Evolutionary conservation across 2,888 invertebrate species (phyloP), one percentile per base, ranked within the genome.

Genomic region (Rotaria magnacalcarata): DNA sequence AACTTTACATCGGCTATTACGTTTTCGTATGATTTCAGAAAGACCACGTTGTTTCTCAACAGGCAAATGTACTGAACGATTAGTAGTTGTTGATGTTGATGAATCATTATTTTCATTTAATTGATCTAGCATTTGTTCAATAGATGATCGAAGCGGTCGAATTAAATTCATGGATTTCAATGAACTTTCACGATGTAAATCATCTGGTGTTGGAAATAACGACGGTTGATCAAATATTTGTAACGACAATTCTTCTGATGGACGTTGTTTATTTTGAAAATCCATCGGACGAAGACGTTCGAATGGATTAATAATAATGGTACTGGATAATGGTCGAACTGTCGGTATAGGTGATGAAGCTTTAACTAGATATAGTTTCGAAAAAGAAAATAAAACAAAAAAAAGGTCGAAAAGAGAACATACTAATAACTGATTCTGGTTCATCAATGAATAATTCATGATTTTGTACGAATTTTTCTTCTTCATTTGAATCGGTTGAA

Each of bases 21-120:
- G 80, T 80, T 80, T 80, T 47, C 80, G 80, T 47, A 80, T 47
- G 1, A 80, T 47, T 80, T 80, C 80, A 0, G 80, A 80, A 1
- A 80, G 21, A 24, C 47, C 80, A 80, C 80, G 80, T 80, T 80
- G 80, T 80, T 80, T 80, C 47, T 80, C 80, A 80, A 80, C 47
- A 80, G 80, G 80, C 47, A 80, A 47, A 80, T 80, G 80, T 47
- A 80, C n/a, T 10, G 80, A 80, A 80, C 80, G 80, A 47, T 24
- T 47, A 3, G 47, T 41, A 21, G 75, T 43, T 75, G 67, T 27
- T 8, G 80, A 47, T 47, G 80, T 80, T 21, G 80, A 80, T 80
- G 80, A 80, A 47, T 43, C 43, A n/a, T 80, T 47, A 47, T 47
- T 80, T 14, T 80, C 80, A 14, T 47, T 24, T 10, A 47, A n/a